Evolutionary conservation across 2,888 invertebrate genomes (phyloP).

Genomic region (Caenorhabditis japonica): DNA sequence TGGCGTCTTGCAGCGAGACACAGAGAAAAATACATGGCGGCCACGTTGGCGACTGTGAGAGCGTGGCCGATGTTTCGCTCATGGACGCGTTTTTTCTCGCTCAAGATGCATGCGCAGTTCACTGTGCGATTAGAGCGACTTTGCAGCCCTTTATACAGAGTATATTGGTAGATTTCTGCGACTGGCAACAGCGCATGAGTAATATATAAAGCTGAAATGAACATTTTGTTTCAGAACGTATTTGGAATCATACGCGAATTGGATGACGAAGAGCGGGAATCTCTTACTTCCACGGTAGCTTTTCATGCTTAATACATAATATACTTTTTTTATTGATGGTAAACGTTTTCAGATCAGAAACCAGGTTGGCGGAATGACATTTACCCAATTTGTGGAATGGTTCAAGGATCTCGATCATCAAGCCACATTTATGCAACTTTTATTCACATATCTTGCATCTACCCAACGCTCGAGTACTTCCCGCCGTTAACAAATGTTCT

Average conservation of each 20-base stretch:
- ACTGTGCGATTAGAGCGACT: too few species aligned
- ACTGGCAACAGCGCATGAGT: too few species aligned
- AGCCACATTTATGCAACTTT: slow-evolving; percentile 30
- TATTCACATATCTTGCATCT: slow-evolving; percentile 17
- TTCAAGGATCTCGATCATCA: slow-evolving; percentile 43
- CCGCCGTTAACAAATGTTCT: slow-evolving; percentile 9
- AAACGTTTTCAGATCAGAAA: slow-evolving; percentile 24
- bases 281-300: slow-evolving; percentile 23
- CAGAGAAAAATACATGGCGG: neutral
- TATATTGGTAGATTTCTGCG: too few species aligned
- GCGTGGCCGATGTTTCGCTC: too few species aligned
- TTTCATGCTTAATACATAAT: neutral
- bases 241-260: slow-evolving; percentile 23
- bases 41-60: too few species aligned
- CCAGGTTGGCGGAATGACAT: slow-evolving; percentile 34
- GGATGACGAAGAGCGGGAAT: slow-evolving; percentile 26
- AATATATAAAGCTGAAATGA: too few species aligned
- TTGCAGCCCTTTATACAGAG: too few species aligned
- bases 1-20: too few species aligned
- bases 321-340: neutral
- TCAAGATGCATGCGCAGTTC: too few species aligned
- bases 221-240: slow-evolving; percentile 24
- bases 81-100: too few species aligned
- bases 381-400: slow-evolving; percentile 37
- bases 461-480: slow-evolving; percentile 15